Evolutionary conservation across 2,888 invertebrate genomes (phyloP).

Genomic region (Ptilodon capucinus): DNA sequence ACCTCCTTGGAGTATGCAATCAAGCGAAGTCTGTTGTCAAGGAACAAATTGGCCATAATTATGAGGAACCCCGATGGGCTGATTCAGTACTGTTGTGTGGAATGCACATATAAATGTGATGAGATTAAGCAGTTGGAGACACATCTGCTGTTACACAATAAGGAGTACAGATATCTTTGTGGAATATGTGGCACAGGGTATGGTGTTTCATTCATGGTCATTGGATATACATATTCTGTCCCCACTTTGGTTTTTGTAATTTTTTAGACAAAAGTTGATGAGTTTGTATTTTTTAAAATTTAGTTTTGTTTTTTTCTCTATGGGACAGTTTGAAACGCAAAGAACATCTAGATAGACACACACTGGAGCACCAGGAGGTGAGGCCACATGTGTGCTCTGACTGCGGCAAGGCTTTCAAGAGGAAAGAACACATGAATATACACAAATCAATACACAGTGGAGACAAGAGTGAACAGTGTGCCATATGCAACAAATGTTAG

Average conservation of each 20-base stretch:
- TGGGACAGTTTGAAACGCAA: conserved; percentile 84
- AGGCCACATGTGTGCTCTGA: conserved; percentile 88
- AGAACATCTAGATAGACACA: conserved; percentile 89
- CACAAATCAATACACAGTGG: conserved; percentile 91
- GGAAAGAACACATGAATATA: conserved; percentile 91
- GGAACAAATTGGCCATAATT: conserved; percentile 89
- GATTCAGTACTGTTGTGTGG: conserved; percentile 88
- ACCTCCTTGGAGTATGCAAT: conserved; percentile 49
- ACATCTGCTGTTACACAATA: conserved; percentile 88
- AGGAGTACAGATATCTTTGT: conserved; percentile 88
- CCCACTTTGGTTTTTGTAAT: not conserved
- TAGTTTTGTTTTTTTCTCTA: not conserved
- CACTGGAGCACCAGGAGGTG: conserved; percentile 89
- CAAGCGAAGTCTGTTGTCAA: conserved; percentile 78
- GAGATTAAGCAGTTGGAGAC: conserved; percentile 88
- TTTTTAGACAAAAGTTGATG: too few relatives aligned
- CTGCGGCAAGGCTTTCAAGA: conserved; percentile 89
- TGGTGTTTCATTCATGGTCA: conserved; percentile 24
- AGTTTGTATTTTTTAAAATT: too few relatives aligned
- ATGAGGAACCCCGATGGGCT: conserved; percentile 86
- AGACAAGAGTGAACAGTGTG: conserved; percentile 88
- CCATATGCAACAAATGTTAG: conserved; percentile 86
- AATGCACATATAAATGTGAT: conserved; percentile 88
- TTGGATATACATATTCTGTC: not conserved
- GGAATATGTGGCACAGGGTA: conserved; percentile 89